phyloP scores from a whole-genome alignment of 2,113 vertebrate species.

The Cygnus atratus region DNA sequence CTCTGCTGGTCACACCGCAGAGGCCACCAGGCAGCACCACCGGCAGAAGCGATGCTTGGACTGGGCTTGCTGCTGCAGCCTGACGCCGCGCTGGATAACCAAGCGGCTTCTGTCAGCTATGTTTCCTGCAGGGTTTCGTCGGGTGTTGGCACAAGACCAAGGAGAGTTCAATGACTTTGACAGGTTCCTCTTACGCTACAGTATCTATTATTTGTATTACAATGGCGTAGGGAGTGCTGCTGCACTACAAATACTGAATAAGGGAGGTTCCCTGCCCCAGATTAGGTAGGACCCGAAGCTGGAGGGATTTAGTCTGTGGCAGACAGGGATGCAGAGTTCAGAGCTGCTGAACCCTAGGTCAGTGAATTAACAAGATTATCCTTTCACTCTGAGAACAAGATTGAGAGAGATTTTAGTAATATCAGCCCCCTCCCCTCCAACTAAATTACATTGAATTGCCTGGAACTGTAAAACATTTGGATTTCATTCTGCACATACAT shows the following conservation, averaged over 20 bases:
- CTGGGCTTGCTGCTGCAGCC: neutral
- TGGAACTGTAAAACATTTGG: neutral
- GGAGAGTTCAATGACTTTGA: neutral
- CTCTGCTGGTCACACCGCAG: neutral
- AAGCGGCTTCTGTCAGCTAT: neutral
- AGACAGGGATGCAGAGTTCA: neutral
- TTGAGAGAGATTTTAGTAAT: conserved; percentile 2
- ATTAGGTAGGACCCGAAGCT: neutral
- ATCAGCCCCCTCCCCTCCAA: neutral
- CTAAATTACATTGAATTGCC: neutral
- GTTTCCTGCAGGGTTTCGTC: neutral
- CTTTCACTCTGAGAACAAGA: conserved; percentile 41
- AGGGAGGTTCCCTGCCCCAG: neutral
- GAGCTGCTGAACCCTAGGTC: conserved; percentile 17
- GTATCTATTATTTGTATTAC: neutral
- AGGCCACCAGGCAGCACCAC: neutral
- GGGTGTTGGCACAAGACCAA: neutral
- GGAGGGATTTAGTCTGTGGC: neutral
- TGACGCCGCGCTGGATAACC: neutral
- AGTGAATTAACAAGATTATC: conserved; percentile 5
- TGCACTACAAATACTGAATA: neutral
- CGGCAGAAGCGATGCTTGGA: accelerated
- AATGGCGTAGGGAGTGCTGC: accelerated
- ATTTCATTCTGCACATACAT: neutral
- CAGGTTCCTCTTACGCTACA: neutral